Evolutionary conservation across 2,888 invertebrate species (phyloP), one percentile per base, ranked within the genome.

Genomic region (Agrypnus murinus): DNA sequence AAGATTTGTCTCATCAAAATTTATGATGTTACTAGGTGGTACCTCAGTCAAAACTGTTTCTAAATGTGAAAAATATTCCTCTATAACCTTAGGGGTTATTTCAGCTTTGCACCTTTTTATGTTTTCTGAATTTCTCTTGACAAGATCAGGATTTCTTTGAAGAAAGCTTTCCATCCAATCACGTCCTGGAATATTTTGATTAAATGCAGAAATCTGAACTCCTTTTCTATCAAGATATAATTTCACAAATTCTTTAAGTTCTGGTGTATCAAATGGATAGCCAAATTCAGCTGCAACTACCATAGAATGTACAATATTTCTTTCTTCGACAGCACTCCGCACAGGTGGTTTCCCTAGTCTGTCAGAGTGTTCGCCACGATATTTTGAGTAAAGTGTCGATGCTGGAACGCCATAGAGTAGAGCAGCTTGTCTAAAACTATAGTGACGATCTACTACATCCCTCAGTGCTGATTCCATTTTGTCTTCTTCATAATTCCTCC

Each of bases 1-100:
- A n/a, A n/a, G n/a, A n/a, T 81, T 82, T 2, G 80, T 81, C 67
- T 83, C 81, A 69, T 84, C 82, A 75, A 81, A 85, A 65, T 84
- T 84, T 31, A 79, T 68, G 12, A 80, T 79, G 40, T 75, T 48
- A 7, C 74, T 36, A 10, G 68, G 50, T 32, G 55, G 59, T 63
- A 43, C 12, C 8, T 10, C 50, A 8, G n/a, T 5, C 6, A 50
- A 2, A 14, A 8, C 19, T 2, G 7, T n/a, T 50, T 19, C 70
- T 36, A 76, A 59, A 36, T 76, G 55, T 38, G 72, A 58, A 72
- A 77, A 80, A 71, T 76, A 77, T 12, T 67, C 50, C 53, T 75
- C 69, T 43, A 68, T 38, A 50, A 65, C 45, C 32, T 72, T 65
- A 38, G 64, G 48, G 40, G 58, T 46, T 60, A 62, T 43, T 53